These are phyloP conservation scores for Tetrax tetrax DNA, from an alignment of 2,113 vertebrate species.

Conservation along the genomic window DNA sequence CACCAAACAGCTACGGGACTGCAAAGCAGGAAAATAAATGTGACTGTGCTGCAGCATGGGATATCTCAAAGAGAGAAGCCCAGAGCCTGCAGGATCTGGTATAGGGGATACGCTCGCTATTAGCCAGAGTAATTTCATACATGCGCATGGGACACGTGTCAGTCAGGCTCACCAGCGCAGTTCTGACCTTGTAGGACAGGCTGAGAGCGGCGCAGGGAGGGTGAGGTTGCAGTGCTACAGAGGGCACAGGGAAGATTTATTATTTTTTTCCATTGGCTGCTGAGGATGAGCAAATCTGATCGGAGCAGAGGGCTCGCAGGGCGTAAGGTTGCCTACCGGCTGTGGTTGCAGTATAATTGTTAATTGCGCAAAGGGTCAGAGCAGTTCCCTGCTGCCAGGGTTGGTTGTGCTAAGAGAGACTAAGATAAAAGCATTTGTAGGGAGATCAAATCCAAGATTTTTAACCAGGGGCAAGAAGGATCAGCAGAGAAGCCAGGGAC, in stretches of 20 bases:
- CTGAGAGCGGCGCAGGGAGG: not conserved
- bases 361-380: not conserved
- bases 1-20: rapidly evolving
- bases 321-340: not conserved
- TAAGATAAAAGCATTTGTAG: not conserved
- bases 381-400: not conserved
- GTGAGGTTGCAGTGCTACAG: not conserved
- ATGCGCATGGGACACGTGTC: rapidly evolving
- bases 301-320: not conserved
- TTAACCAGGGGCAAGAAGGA: not conserved
- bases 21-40: rapidly evolving
- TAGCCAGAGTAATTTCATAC: rapidly evolving
- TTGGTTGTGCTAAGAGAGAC: not conserved
- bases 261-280: too few relatives aligned
- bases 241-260: not conserved
- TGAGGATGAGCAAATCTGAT: not conserved
- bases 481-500: rapidly evolving
- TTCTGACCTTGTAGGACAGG: not conserved
- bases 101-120: rapidly evolving
- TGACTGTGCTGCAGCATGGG: too few relatives aligned
- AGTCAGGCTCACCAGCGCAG: not conserved
- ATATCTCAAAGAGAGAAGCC: too few relatives aligned
- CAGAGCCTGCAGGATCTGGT: not conserved
- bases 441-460: not conserved
- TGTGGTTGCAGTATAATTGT: not conserved